These are phyloP conservation scores for Tetramorium parvispinum DNA, from an alignment of 1,140 invertebrate species.

Conservation along the genomic window DNA sequence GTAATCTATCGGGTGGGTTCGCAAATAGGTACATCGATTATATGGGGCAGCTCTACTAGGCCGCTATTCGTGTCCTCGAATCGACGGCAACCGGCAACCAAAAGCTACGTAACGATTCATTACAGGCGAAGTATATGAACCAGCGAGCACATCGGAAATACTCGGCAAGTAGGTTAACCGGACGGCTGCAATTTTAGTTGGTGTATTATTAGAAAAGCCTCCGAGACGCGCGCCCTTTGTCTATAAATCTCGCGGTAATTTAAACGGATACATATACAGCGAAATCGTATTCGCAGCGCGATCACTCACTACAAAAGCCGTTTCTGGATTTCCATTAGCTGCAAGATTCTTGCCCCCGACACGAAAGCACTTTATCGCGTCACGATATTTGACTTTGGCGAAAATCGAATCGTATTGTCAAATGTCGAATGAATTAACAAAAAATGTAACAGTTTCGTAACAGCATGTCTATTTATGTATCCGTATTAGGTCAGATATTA, in stretches of 20 bases:
- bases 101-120: conserved; percentile 38
- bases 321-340: conserved; percentile 55
- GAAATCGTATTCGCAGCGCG: conserved; percentile 33
- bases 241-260: conserved; percentile 57
- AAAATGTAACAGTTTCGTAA: not conserved
- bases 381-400: conserved; percentile 18
- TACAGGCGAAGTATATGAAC: conserved; percentile 31
- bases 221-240: conserved; percentile 2
- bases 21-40: conserved; percentile 35
- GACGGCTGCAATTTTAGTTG: conserved; percentile 50
- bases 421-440: not conserved
- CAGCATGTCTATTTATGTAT: not conserved
- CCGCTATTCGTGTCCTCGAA: conserved; percentile 30
- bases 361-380: conserved; percentile 16
- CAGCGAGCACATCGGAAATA: conserved; percentile 25
- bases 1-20: conserved; percentile 25
- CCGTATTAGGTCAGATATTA: not conserved
- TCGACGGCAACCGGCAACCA: conserved; percentile 24
- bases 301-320: conserved; percentile 37
- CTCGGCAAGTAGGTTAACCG: conserved; percentile 38
- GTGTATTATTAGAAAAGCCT: conserved; percentile 61
- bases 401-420: not conserved
- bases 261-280: conserved; percentile 37
- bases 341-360: conserved; percentile 18
- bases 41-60: not conserved